Conservation (phyloP, 2,797 vertebrate genomes). For the Pelochelys cantorii region DNA sequence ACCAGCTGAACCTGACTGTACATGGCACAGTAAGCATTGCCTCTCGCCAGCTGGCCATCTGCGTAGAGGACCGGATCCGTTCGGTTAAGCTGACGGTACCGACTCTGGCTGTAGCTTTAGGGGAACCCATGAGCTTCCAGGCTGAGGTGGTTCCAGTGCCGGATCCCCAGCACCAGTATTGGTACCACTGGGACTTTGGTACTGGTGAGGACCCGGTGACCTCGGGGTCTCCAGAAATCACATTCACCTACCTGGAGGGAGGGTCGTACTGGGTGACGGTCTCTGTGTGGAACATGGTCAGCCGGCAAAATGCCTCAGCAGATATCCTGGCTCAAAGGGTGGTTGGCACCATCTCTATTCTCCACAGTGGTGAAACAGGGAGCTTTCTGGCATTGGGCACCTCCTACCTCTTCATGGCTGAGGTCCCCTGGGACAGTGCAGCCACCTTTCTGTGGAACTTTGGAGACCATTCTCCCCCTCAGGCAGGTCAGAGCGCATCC, state of each 20-base stretch:
- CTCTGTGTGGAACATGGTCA: conserved; percentile 77
- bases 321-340: conserved; percentile 76
- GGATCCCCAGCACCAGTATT: conserved; percentile 53
- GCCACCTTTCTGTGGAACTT: conserved; percentile 84
- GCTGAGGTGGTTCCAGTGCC: conserved; percentile 69
- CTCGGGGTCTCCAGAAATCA: conserved; percentile 63
- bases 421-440: conserved; percentile 66
- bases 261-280: conserved; percentile 78
- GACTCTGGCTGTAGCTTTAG: conserved; percentile 57
- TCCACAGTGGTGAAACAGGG: conserved; percentile 46
- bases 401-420: conserved; percentile 75
- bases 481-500: conserved; percentile 63
- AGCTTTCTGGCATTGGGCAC: conserved; percentile 62
- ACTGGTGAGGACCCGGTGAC: conserved; percentile 5
- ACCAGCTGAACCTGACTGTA: conserved; percentile 72
- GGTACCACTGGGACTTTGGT: conserved; percentile 77
- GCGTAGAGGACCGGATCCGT: conserved; percentile 75
- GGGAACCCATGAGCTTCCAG: conserved; percentile 74
- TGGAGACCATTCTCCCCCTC: conserved; percentile 78
- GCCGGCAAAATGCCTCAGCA: conserved; percentile 70
- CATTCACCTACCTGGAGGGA: conserved; percentile 79
- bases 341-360: conserved; percentile 69
- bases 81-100: conserved; percentile 62
- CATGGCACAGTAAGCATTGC: conserved; percentile 60
- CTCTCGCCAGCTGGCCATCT: conserved; percentile 69